Percentiles rank a stretch among this genome's conserved stretches.
Evolutionary conservation across 1,140 invertebrate genomes (phyloP).

Genomic region (Zaprionus capensis): DNA sequence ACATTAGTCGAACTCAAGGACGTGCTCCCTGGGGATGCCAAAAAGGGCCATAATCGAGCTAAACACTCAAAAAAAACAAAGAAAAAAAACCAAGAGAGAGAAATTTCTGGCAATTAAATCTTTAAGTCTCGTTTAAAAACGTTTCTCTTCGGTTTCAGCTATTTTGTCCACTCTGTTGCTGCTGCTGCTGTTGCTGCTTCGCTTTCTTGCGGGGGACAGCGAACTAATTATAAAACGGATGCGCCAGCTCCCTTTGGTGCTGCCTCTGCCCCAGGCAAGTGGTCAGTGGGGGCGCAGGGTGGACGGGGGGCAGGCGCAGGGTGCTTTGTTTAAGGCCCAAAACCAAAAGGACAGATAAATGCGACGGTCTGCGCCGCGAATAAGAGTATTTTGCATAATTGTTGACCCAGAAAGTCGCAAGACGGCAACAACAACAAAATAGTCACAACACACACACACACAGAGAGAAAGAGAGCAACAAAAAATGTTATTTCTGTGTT

Average conservation of each 20-base stretch:
- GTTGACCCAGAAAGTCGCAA: conserved; percentile 77
- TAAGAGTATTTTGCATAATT: conserved; percentile 83
- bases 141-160: conserved; percentile 33
- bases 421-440: conserved; percentile 60
- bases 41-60: conserved; percentile 55
- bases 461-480: conserved; percentile 28
- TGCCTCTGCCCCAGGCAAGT: background rate
- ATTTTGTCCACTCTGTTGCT: background rate
- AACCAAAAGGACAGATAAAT: conserved; percentile 75
- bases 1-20: conserved; percentile 63
- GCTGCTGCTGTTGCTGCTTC: conserved; percentile 4
- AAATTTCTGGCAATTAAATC: conserved; percentile 77
- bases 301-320: background rate
- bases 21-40: background rate
- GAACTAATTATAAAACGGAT: conserved; percentile 81
- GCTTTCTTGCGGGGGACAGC: conserved; percentile 33
- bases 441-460: conserved; percentile 32
- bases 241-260: conserved; percentile 40
- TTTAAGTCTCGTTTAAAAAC: conserved; percentile 76
- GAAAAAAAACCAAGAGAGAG: conserved; percentile 16
- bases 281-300: background rate
- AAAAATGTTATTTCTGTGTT: conserved; percentile 67
- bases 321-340: conserved; percentile 56
- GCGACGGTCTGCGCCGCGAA: conserved; percentile 72
- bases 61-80: conserved; percentile 47